These are phyloP conservation scores for Centruroides vittatus DNA, from an alignment of 1,140 invertebrate genomes.

Conservation along the genomic window DNA sequence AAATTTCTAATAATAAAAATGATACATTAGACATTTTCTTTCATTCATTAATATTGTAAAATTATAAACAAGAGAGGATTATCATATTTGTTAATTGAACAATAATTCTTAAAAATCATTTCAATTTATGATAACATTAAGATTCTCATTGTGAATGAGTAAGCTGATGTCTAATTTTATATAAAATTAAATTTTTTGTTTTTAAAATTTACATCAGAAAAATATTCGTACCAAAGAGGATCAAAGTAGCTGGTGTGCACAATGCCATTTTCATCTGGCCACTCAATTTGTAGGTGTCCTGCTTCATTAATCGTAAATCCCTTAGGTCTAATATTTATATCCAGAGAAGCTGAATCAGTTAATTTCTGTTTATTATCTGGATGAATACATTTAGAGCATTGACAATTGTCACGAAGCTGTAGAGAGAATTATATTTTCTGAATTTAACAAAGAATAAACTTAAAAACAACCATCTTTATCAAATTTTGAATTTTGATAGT, in stretches of 20 bases:
- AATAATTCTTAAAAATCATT: too few species aligned
- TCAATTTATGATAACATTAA: too few species aligned
- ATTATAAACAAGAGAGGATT: too few species aligned
- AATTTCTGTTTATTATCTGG: conserved; percentile 27
- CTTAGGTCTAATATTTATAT: conserved; percentile 24
- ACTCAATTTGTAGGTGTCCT: conserved; percentile 23
- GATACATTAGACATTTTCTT: too few species aligned
- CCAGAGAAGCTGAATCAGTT: conserved; percentile 24
- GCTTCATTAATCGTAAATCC: conserved; percentile 21
- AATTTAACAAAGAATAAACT: neutral
- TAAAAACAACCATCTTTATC: neutral
- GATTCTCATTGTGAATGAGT: too few species aligned
- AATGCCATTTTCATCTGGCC: conserved; percentile 19
- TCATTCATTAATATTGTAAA: too few species aligned
- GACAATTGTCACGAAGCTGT: conserved; percentile 28
- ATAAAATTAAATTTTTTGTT: neutral
- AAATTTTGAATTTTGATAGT: neutral
- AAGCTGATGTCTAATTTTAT: too few species aligned
- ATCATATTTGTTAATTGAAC: too few species aligned
- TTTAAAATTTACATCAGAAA: neutral
- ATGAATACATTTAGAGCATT: conserved; percentile 24
- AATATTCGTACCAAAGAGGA: conserved; percentile 21
- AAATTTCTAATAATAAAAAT: too few species aligned
- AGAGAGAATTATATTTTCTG: neutral
- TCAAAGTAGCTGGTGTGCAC: conserved; percentile 23